phyloP scores from a whole-genome alignment of 2,888 invertebrate species.

The Ellobium chinense region DNA sequence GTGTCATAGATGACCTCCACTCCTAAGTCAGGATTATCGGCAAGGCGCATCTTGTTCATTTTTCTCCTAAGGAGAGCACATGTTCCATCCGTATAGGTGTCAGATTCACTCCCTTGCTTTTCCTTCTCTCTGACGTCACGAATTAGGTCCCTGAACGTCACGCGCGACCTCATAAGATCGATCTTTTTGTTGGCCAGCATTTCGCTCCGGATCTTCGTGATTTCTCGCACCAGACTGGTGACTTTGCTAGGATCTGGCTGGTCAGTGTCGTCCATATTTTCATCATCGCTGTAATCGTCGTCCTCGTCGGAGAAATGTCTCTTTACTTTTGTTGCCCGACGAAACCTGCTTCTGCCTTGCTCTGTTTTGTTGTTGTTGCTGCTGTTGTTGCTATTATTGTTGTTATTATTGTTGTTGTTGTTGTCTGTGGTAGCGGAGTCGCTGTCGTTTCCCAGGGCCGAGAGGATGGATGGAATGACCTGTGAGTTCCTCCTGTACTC shows the following conservation, averaged over 20 bases:
- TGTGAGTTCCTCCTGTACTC: constrained; percentile 63
- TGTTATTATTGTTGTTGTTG: neutral
- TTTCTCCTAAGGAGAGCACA: constrained; percentile 47
- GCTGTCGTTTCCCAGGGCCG: constrained; percentile 57
- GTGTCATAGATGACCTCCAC: neutral
- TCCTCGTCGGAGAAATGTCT: neutral
- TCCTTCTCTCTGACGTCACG: constrained; percentile 43
- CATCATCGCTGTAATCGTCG: neutral
- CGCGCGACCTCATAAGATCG: constrained; percentile 22
- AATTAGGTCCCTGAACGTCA: constrained; percentile 42
- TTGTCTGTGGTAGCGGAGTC: neutral
- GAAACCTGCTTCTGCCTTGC: neutral
- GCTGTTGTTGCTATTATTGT: neutral
- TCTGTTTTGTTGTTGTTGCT: neutral
- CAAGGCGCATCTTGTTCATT: constrained; percentile 46
- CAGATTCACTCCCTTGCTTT: constrained; percentile 35
- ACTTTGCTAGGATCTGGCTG: constrained; percentile 1
- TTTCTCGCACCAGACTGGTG: constrained; percentile 29
- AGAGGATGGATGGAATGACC: constrained; percentile 63
- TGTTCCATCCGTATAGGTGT: constrained; percentile 49
- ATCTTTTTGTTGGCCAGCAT: constrained; percentile 40
- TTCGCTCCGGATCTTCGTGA: constrained; percentile 44
- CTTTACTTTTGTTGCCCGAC: neutral
- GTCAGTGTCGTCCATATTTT: neutral
- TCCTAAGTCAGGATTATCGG: constrained; percentile 22